Evolutionary conservation across 2,888 invertebrate species (phyloP).

Genomic region (Callosobruchus maculatus): DNA sequence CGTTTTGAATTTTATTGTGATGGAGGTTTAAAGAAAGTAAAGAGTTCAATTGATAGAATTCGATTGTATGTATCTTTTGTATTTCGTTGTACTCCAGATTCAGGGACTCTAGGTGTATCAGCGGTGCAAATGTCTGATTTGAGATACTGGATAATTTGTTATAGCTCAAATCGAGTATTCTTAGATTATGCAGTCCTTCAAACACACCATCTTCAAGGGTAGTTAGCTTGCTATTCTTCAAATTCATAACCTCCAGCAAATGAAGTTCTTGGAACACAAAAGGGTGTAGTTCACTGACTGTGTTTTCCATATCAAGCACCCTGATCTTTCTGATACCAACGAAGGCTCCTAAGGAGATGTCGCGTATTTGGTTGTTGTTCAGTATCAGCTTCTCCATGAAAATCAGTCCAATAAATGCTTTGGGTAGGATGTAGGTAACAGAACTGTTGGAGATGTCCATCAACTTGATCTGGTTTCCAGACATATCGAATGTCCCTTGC

Average conservation of each 20-base stretch:
- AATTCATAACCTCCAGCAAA: slow-evolving; percentile 29
- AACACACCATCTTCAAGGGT: slow-evolving; percentile 29
- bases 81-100: slow-evolving; percentile 34
- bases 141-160: slow-evolving; percentile 10
- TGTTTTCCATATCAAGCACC: slow-evolving; percentile 31
- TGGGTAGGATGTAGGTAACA: slow-evolving; percentile 30
- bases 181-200: slow-evolving; percentile 34
- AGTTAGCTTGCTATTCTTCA: slow-evolving; percentile 30
- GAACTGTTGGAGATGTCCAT: slow-evolving; percentile 34
- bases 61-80: slow-evolving; percentile 13
- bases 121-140: slow-evolving; percentile 12
- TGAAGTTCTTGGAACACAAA: slow-evolving; percentile 27
- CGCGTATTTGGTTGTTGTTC: slow-evolving; percentile 34
- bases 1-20: slow-evolving; percentile 32
- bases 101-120: slow-evolving; percentile 26
- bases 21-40: slow-evolving; percentile 28
- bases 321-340: slow-evolving; percentile 37
- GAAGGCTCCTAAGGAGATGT: slow-evolving; percentile 36
- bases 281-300: slow-evolving; percentile 20
- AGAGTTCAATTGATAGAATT: slow-evolving; percentile 28
- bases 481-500: slow-evolving; percentile 41
- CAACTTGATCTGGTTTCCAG: slow-evolving; percentile 40
- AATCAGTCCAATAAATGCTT: slow-evolving; percentile 38
- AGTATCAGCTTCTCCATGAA: slow-evolving; percentile 36
- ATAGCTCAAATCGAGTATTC: slow-evolving; percentile 33